Conservation (phyloP, 2,113 vertebrate species). For the Telmatochromis brachygnathus region DNA sequence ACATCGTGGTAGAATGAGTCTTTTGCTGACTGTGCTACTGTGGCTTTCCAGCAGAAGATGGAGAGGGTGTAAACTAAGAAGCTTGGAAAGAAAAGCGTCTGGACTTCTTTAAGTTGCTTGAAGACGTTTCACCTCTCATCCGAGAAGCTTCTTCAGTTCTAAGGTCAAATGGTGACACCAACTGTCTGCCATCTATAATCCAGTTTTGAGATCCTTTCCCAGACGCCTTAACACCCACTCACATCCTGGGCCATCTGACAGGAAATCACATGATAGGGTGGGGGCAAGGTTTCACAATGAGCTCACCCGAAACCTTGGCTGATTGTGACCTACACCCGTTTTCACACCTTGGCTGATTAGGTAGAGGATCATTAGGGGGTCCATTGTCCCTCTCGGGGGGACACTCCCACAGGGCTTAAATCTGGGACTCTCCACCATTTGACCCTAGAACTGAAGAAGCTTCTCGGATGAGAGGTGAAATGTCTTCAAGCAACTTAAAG, state of each 20-base stretch:
- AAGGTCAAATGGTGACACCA: background rate
- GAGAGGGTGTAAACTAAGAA: background rate
- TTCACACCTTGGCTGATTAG: background rate
- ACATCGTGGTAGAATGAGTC: background rate
- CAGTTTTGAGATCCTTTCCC: background rate
- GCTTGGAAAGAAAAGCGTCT: background rate
- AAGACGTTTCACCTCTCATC: background rate
- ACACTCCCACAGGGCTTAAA: background rate
- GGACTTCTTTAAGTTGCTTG: background rate
- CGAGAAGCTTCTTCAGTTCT: background rate
- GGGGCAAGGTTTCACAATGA: background rate
- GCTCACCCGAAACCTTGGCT: fast-evolving
- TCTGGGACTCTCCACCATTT: background rate
- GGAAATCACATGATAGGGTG: background rate
- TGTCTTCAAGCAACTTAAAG: background rate
- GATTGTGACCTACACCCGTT: background rate
- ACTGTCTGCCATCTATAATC: background rate
- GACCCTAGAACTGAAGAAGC: background rate
- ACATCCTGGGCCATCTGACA: background rate
- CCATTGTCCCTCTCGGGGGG: background rate
- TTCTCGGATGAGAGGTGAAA: background rate
- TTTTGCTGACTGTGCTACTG: background rate
- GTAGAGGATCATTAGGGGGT: background rate
- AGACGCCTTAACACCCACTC: background rate
- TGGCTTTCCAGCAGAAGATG: background rate